Conservation (phyloP, 1,140 invertebrate genomes). For the Mizuhopecten yessoensis region DNA sequence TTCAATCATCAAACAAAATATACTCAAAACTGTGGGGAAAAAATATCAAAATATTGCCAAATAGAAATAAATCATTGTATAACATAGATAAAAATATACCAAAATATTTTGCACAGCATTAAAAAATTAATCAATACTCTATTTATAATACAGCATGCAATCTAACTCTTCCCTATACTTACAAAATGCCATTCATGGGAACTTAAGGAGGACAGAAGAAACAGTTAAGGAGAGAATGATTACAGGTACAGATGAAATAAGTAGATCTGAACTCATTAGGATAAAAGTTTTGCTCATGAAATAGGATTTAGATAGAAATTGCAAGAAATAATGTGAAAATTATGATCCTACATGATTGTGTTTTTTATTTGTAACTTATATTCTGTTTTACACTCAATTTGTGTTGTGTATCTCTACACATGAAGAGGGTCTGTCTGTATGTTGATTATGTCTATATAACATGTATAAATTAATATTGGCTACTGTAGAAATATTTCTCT, state of each 20-base stretch:
- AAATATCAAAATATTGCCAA: not conserved
- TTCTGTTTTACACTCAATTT: too few species aligned
- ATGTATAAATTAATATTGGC: too few species aligned
- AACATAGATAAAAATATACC: not conserved
- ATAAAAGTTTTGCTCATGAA: too few species aligned
- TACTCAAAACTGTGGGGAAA: not conserved
- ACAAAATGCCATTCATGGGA: conserved; percentile 38
- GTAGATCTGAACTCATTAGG: too few species aligned
- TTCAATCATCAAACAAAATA: not conserved
- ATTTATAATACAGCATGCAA: conserved; percentile 16
- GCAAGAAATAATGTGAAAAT: too few species aligned
- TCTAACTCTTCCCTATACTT: not conserved
- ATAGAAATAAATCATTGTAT: not conserved
- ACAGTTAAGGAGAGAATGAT: not conserved
- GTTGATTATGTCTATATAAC: too few species aligned
- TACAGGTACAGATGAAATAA: not conserved
- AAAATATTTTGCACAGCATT: not conserved
- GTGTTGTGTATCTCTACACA: too few species aligned
- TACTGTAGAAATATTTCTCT: too few species aligned
- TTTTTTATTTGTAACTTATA: too few species aligned
- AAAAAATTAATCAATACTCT: not conserved
- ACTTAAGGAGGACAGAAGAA: conserved; percentile 24
- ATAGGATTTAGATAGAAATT: too few species aligned
- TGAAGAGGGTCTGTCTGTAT: too few species aligned
- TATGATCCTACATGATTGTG: too few species aligned